Evolutionary conservation across 2,113 vertebrate species (phyloP).

Genomic region (Atlantisia rogersi): DNA sequence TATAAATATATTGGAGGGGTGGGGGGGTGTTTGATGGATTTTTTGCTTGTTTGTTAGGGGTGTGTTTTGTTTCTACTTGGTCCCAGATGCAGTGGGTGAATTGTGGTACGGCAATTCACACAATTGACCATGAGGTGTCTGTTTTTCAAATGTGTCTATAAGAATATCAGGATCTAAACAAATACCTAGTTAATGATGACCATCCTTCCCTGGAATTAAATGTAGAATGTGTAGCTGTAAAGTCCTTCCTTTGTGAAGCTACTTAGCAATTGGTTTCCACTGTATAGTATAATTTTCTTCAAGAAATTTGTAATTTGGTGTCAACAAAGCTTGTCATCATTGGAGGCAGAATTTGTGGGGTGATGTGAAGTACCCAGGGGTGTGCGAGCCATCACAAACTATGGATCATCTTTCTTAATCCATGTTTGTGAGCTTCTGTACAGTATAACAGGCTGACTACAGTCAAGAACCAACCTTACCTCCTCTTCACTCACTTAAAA

Average conservation of each 20-base stretch:
- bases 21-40: fast-evolving
- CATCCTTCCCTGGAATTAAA: background rate
- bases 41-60: background rate
- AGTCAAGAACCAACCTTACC: background rate
- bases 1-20: background rate
- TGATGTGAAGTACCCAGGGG: background rate
- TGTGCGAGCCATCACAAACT: background rate
- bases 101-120: background rate
- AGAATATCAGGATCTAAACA: background rate
- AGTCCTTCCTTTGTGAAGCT: background rate
- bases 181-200: background rate
- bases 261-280: background rate
- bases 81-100: background rate
- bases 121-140: background rate
- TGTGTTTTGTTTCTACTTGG: background rate
- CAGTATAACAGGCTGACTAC: background rate
- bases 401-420: background rate
- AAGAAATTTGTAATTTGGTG: background rate
- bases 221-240: background rate
- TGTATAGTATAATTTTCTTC: background rate
- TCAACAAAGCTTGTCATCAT: background rate
- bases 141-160: background rate
- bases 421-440: background rate
- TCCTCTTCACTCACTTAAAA: background rate
- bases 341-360: fast-evolving